Percentiles rank a stretch among this genome's conserved stretches.
Evolutionary conservation across 2,113 vertebrate genomes (phyloP).

Genomic region (Platysternon megacephalum): DNA sequence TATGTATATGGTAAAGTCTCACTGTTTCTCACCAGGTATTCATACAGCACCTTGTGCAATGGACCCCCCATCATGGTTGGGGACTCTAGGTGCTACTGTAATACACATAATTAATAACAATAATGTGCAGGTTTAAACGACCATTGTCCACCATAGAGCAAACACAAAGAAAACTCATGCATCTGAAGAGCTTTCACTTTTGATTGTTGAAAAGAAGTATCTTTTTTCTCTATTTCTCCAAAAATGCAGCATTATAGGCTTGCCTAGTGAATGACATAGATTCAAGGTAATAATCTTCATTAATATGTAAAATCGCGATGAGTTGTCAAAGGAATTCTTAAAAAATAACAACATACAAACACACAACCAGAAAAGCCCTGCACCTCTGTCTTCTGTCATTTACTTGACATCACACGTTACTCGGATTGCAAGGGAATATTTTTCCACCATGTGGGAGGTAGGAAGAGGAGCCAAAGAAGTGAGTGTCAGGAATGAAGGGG

Average conservation of each 20-base stretch:
- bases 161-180: neutral
- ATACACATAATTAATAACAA: neutral
- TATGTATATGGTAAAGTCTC: neutral
- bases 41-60: neutral
- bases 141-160: no score
- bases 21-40: neutral
- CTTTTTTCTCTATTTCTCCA: neutral
- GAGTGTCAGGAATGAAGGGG: neutral
- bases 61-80: neutral
- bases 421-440: neutral
- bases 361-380: neutral
- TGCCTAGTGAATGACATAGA: fast-evolving
- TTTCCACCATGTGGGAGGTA: neutral
- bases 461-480: neutral
- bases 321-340: neutral
- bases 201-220: neutral
- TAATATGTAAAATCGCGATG: neutral
- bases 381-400: neutral
- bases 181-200: neutral
- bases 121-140: neutral
- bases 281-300: neutral
- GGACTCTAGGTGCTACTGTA: neutral
- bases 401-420: neutral
- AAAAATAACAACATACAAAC: neutral
- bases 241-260: neutral